Conservation (phyloP, 2,888 invertebrate genomes). For the Limnephilus lunatus region DNA sequence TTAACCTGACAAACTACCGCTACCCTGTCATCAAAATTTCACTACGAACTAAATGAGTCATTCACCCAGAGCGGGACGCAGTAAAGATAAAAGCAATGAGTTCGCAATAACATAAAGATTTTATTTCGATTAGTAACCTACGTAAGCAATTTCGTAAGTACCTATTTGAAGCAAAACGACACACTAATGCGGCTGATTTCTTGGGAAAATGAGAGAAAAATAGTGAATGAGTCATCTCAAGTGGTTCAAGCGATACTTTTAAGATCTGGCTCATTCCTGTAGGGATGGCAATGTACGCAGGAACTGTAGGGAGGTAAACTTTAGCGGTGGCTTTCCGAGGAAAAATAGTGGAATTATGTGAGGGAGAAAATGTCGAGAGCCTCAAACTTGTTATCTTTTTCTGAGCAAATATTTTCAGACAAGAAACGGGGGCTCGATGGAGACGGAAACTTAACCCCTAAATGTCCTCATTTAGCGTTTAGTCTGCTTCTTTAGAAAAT, state of each 20-base stretch:
- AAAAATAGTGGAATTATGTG: slow-evolving; percentile 8
- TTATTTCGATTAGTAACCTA: neutral
- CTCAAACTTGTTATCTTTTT: neutral
- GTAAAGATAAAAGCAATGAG: neutral
- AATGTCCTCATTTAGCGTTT: neutral
- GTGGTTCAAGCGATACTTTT: neutral
- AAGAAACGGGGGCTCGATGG: neutral
- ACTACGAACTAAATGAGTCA: neutral
- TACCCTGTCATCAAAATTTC: neutral
- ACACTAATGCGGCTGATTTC: neutral
- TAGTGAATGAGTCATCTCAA: neutral
- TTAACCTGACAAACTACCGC: neutral
- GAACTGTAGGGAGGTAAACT: neutral
- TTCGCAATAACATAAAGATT: neutral
- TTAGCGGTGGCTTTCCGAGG: neutral
- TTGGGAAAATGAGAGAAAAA: neutral
- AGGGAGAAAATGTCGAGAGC: neutral
- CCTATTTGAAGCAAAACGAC: neutral
- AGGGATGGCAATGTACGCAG: neutral
- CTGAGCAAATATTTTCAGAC: neutral
- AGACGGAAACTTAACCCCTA: neutral
- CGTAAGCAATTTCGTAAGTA: neutral
- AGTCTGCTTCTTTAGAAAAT: neutral
- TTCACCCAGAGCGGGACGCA: neutral
- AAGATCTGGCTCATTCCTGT: neutral